A percentile compares a stretch with the other conserved stretches of the same genome.
phyloP scores from a whole-genome alignment of 2,888 invertebrate species.

The Drosophila villosipedis region DNA sequence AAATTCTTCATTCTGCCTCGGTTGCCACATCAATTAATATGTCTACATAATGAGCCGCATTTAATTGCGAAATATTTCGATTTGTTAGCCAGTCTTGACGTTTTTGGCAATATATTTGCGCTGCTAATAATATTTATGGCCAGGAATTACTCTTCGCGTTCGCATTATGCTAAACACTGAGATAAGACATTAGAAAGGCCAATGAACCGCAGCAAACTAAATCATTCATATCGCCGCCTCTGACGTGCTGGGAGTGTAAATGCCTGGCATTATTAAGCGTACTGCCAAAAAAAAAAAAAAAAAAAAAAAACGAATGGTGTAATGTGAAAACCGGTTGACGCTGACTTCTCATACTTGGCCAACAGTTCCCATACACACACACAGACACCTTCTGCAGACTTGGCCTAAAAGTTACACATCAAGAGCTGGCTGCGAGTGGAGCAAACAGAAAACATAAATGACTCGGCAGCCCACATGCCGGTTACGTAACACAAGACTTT shows the following conservation, averaged over 20 bases:
- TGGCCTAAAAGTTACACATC: slow-evolving; percentile 71
- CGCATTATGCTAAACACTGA: slow-evolving; percentile 66
- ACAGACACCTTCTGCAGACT: slow-evolving; percentile 28
- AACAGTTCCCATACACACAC: slow-evolving; percentile 52
- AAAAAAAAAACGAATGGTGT: slow-evolving; percentile 52
- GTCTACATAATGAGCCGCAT: slow-evolving; percentile 29
- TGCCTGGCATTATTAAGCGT: slow-evolving; percentile 14
- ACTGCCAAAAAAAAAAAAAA: slow-evolving; percentile 45
- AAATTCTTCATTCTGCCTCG: neutral
- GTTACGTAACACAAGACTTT: slow-evolving; percentile 58
- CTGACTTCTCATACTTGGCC: slow-evolving; percentile 56
- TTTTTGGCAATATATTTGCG: slow-evolving; percentile 18
- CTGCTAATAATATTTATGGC: slow-evolving; percentile 53
- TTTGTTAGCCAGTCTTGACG: slow-evolving; percentile 18
- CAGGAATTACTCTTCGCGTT: slow-evolving; percentile 62
- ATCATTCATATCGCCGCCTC: slow-evolving; percentile 65
- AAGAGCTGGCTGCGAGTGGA: slow-evolving; percentile 29
- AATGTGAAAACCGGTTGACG: slow-evolving; percentile 74
- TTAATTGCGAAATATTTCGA: slow-evolving; percentile 26
- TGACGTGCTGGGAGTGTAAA: slow-evolving; percentile 24
- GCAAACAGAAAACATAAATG: slow-evolving; percentile 55
- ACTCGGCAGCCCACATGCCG: slow-evolving; percentile 55
- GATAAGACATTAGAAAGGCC: slow-evolving; percentile 65
- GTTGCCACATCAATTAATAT: neutral
- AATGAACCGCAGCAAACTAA: slow-evolving; percentile 69